These are phyloP conservation scores for Harpegnathos saltator DNA, from an alignment of 1,140 invertebrate genomes.

Conservation along the genomic window DNA sequence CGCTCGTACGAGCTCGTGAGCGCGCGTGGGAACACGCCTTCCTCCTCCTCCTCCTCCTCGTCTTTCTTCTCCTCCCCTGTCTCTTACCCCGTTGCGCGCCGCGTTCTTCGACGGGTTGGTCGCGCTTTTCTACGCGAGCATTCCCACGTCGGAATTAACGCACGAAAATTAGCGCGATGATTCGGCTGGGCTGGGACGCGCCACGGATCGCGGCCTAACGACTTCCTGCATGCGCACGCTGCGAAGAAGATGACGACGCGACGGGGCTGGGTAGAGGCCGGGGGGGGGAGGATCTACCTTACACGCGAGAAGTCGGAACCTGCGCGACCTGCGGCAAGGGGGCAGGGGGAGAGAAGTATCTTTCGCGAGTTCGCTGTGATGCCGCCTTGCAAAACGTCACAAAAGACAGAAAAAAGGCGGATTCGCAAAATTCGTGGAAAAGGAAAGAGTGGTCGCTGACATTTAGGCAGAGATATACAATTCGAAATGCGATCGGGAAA, in stretches of 20 bases:
- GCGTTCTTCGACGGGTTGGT: constrained; percentile 60
- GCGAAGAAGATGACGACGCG: neutral
- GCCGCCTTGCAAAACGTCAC: too few relatives aligned
- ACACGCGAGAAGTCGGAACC: too few relatives aligned
- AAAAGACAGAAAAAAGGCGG: too few relatives aligned
- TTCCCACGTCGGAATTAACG: constrained; percentile 67
- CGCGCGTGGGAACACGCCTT: constrained; percentile 72
- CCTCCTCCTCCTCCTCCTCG: constrained; percentile 18
- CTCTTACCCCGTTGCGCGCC: too few relatives aligned
- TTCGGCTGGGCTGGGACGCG: neutral
- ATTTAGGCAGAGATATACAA: too few relatives aligned
- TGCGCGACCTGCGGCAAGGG: too few relatives aligned
- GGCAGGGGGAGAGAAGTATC: too few relatives aligned
- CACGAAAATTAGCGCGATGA: constrained; percentile 37
- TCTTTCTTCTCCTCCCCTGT: constrained; percentile 37
- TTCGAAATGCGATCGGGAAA: too few relatives aligned
- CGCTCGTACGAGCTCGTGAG: constrained; percentile 27
- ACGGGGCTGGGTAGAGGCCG: too few relatives aligned
- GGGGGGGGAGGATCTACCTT: neutral
- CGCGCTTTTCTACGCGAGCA: constrained; percentile 65
- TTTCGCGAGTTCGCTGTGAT: too few relatives aligned
- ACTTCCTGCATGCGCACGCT: constrained; percentile 20
- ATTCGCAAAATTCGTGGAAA: too few relatives aligned
- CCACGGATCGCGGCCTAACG: constrained; percentile 13
- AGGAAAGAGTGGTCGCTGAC: too few relatives aligned